Percentiles rank a stretch among this genome's conserved stretches.
These are phyloP conservation scores for Sebastolobus alascanus DNA, from an alignment of 2,797 vertebrate genomes.

Conservation along the genomic window DNA sequence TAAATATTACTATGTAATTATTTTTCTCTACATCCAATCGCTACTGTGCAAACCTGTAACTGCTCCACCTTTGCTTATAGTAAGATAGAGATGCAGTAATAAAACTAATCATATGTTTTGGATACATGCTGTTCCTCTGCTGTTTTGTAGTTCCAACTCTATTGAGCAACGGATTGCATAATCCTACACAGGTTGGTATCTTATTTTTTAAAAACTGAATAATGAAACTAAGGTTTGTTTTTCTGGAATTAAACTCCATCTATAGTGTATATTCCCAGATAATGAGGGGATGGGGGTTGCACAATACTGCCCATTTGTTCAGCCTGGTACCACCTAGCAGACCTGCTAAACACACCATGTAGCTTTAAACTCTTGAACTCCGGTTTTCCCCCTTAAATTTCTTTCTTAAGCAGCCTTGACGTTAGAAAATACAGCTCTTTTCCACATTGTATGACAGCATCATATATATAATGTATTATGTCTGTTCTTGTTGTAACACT, in stretches of 20 bases:
- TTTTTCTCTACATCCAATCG: not conserved
- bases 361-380: constrained; percentile 33
- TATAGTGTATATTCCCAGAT: not conserved
- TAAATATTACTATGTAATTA: not conserved
- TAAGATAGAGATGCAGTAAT: not conserved
- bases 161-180: not conserved
- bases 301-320: not conserved
- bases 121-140: not conserved
- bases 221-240: not conserved
- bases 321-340: not conserved
- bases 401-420: not conserved
- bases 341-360: constrained; percentile 14
- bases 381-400: not conserved
- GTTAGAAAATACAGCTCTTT: constrained; percentile 14
- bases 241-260: not conserved
- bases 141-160: not conserved
- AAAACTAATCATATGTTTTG: not conserved
- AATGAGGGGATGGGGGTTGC: not conserved
- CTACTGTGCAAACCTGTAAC: not conserved
- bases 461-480: constrained; percentile 27
- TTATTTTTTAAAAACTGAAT: not conserved
- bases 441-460: constrained; percentile 32
- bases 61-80: not conserved
- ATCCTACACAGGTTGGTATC: not conserved
- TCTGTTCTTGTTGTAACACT: constrained; percentile 36